Evolutionary conservation across 2,888 invertebrate species (phyloP).

Genomic region (Epistrophe grossulariae): DNA sequence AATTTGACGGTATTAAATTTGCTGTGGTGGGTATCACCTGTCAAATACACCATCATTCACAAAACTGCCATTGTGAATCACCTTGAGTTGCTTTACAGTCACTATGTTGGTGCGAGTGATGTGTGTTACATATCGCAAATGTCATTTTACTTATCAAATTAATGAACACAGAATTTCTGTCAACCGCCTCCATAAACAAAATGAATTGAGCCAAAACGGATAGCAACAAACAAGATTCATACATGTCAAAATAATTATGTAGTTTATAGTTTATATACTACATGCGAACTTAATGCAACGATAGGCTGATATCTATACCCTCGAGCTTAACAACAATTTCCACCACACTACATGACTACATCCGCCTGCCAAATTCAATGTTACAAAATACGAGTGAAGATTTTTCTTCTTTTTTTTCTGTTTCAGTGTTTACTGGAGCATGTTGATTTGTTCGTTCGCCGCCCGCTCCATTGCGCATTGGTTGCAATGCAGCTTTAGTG

Average conservation of each 20-base stretch:
- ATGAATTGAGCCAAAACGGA: conserved; percentile 15
- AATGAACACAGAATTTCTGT: conserved; percentile 27
- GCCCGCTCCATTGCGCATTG: conserved; percentile 64
- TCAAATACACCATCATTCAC: conserved; percentile 43
- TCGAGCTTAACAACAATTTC: conserved; percentile 45
- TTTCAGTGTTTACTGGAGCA: conserved; percentile 46
- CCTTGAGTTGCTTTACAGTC: conserved; percentile 19
- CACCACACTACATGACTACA: conserved; percentile 30
- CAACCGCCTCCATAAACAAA: conserved; percentile 26
- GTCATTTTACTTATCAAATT: conserved; percentile 35
- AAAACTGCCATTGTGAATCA: conserved; percentile 39
- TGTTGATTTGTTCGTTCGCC: conserved; percentile 46
- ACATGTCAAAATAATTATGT: neutral
- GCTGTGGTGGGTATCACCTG: conserved; percentile 30
- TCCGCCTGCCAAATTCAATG: conserved; percentile 70
- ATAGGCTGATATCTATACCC: conserved; percentile 19
- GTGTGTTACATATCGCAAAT: conserved; percentile 9
- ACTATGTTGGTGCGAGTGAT: conserved; percentile 6
- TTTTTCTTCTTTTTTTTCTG: neutral
- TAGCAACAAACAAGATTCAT: neutral
- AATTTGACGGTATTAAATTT: neutral
- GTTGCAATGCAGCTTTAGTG: conserved; percentile 31
- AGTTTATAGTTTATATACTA: neutral
- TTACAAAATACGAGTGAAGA: conserved; percentile 45
- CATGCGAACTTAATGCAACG: conserved; percentile 3